A percentile compares a stretch with the other conserved stretches of the same genome.
Conservation (phyloP, 2,888 invertebrate species). For the Drosophila aldrichi region DNA sequence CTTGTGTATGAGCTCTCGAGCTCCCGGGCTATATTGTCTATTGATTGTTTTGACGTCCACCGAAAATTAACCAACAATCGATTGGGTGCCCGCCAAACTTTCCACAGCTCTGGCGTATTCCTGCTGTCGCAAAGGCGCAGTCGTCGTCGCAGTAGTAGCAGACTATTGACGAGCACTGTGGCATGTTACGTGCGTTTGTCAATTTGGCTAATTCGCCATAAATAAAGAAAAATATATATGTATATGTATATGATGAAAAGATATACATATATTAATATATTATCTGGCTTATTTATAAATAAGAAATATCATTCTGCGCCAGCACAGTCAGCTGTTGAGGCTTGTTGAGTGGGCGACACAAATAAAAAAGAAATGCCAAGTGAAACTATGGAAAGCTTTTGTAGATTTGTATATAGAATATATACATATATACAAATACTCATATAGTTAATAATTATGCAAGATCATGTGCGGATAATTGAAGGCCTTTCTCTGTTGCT, state of each 20-base stretch:
- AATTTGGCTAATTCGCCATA: slow-evolving; percentile 57
- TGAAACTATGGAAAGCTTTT: slow-evolving; percentile 19
- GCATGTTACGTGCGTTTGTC: slow-evolving; percentile 43
- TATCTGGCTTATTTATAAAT: slow-evolving; percentile 62
- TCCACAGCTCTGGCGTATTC: slow-evolving; percentile 1
- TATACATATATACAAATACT: not conserved
- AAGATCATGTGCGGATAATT: slow-evolving; percentile 18
- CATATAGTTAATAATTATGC: slow-evolving; percentile 18
- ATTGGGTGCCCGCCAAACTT: slow-evolving; percentile 21
- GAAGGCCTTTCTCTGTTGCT: not conserved
- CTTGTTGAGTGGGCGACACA: slow-evolving; percentile 57
- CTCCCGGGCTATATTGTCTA: slow-evolving; percentile 15
- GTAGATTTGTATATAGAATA: slow-evolving; percentile 2
- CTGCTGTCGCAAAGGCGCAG: slow-evolving; percentile 7
- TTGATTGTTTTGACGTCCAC: slow-evolving; percentile 38
- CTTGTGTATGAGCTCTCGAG: slow-evolving; percentile 17
- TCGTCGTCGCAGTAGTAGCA: slow-evolving; percentile 7
- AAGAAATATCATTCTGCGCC: slow-evolving; percentile 43
- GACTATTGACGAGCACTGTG: slow-evolving; percentile 1
- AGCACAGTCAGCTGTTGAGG: slow-evolving; percentile 68
- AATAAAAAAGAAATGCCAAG: slow-evolving; percentile 8
- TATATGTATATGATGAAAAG: not conserved
- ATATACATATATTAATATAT: slow-evolving; percentile 38
- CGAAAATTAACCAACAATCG: slow-evolving; percentile 28
- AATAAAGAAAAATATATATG: slow-evolving; percentile 29